Evolutionary conservation across 1,140 invertebrate genomes (phyloP).

Genomic region (Melitaea cinxia): DNA sequence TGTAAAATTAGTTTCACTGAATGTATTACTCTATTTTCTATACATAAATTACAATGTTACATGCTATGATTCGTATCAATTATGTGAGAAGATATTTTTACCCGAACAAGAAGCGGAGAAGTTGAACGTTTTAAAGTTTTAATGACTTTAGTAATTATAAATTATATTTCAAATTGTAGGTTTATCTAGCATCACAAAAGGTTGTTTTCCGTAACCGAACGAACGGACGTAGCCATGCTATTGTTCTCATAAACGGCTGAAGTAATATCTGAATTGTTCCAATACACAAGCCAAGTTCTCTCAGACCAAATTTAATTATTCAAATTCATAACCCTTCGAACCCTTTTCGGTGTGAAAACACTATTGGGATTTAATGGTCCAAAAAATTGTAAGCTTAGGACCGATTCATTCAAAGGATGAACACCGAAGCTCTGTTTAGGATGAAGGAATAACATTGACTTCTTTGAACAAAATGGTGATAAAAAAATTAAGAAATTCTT

Average conservation of each 20-base stretch:
- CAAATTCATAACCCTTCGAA: conserved; percentile 11
- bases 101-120: too few relatives aligned
- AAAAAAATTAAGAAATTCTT: too few relatives aligned
- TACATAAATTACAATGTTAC: too few relatives aligned
- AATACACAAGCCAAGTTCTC: conserved; percentile 20
- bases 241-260: conserved; percentile 15
- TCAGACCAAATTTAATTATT: conserved; percentile 22
- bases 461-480: too few relatives aligned
- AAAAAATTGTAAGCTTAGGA: neutral
- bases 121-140: too few relatives aligned
- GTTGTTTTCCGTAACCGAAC: conserved; percentile 7
- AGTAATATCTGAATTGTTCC: conserved; percentile 22
- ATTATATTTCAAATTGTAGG: conserved; percentile 4
- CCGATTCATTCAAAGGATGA: neutral
- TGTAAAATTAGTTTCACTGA: too few relatives aligned
- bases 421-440: neutral
- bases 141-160: neutral
- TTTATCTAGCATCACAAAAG: conserved; percentile 12
- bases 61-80: too few relatives aligned
- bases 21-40: too few relatives aligned
- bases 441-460: neutral
- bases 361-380: conserved; percentile 7
- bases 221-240: conserved; percentile 7
- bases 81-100: too few relatives aligned
- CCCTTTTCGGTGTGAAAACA: conserved; percentile 18